Base-by-base conservation (phyloP, 2,888 invertebrate genomes). In the Sinohyriopsis cumingii region DNA sequence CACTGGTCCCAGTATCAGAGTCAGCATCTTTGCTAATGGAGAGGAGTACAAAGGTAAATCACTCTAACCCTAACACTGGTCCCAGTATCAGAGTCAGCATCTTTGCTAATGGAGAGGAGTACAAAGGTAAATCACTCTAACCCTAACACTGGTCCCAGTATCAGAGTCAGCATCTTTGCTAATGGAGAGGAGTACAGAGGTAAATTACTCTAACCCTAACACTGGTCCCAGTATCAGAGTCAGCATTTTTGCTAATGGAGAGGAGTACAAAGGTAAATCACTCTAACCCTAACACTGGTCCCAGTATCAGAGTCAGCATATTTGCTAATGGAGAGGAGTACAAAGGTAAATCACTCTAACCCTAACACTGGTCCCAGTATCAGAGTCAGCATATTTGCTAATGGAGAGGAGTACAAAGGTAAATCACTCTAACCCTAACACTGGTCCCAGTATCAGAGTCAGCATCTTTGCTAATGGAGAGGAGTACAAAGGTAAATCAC, bases 21-120 rank as follows among this genome's bases (percentile, higher is more conserved):
- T 91, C 22, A 84, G 88, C 12, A 79, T 89, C 9, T 69, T 81
- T 63, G 80, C 82, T 9, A 84, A 84, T 71, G 86, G 86, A 12
- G 80, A 84, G 63, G 73, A 80, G 18, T 79, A 82, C 57, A 78
- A 77, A 76, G 89, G 88, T 88, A 68, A 67, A 72, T 24, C 45
- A 53, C 24, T 22, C 15, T 5, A n/a, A n/a, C n/a, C n/a, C n/a
- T n/a, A n/a, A n/a, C n/a, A n/a, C n/a, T n/a, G n/a, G n/a, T n/a
- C n/a, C n/a, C n/a, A 45, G 3, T 45, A 45, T 45, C 45, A 45
- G 12, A 3, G 90, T 91, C 22, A 84, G 88, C 12, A 79, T 89
- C 9, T 69, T 81, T 63, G 80, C 82, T 9, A 84, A 84, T 71
- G 86, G 86, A 12, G 80, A 84, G 63, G 73, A 80, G 18, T 79